Evolutionary conservation across 2,113 vertebrate species (phyloP).

Genomic region (Siniperca chuatsi): DNA sequence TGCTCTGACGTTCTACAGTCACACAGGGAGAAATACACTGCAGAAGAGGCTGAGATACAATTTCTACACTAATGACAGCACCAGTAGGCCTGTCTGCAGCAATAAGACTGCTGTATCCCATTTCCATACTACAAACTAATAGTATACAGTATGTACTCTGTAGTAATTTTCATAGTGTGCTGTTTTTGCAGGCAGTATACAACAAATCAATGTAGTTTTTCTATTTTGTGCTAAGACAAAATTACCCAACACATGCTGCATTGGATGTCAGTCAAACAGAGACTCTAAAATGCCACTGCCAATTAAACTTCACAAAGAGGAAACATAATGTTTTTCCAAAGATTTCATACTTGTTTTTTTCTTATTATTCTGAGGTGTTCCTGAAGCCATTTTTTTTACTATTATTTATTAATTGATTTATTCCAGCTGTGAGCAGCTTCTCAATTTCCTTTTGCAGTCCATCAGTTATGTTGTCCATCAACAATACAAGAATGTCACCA

Average conservation of each 20-base stretch:
- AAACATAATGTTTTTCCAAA: not conserved
- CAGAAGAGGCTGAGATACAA: not conserved
- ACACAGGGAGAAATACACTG: not conserved
- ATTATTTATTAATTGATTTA: not conserved
- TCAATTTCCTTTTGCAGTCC: not conserved
- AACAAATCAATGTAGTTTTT: not conserved
- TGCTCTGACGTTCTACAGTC: slow-evolving; percentile 8
- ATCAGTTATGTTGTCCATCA: not conserved
- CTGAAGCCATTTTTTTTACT: not conserved
- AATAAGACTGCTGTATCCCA: not conserved
- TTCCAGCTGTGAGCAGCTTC: not conserved
- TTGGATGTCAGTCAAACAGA: not conserved
- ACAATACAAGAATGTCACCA: too few relatives aligned
- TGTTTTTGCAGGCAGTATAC: not conserved
- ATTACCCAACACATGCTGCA: not conserved
- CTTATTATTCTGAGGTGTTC: not conserved
- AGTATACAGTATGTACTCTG: not conserved
- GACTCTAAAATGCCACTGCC: slow-evolving; percentile 2
- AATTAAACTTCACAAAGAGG: not conserved
- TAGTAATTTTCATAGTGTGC: not conserved
- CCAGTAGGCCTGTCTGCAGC: not conserved
- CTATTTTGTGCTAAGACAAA: not conserved
- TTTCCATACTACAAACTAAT: not conserved
- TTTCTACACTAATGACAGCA: not conserved
- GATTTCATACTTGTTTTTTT: not conserved